phyloP scores from a whole-genome alignment of 2,113 vertebrate genomes.

The Tachycineta bicolor region DNA sequence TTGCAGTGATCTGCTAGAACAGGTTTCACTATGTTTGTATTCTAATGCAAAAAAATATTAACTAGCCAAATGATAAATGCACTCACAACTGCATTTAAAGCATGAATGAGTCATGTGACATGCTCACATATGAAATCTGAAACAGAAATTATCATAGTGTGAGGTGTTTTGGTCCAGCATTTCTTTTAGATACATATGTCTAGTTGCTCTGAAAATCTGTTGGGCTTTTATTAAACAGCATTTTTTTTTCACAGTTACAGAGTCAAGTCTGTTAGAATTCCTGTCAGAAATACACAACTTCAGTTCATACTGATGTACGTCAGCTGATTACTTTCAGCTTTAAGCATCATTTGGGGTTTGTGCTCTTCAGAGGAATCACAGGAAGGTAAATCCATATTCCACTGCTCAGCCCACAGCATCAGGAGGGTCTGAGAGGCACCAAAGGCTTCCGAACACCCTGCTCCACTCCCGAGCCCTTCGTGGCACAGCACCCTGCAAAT shows the following conservation, averaged over 20 bases:
- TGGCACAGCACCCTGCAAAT: background rate
- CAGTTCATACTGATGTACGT: background rate
- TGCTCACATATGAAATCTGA: background rate
- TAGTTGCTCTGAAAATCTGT: background rate
- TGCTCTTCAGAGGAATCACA: background rate
- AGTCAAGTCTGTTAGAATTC: background rate
- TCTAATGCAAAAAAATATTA: background rate
- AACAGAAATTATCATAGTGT: background rate
- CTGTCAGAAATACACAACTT: background rate
- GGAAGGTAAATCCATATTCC: background rate
- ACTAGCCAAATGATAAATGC: background rate
- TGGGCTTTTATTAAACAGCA: background rate
- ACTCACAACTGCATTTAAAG: background rate
- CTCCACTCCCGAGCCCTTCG: background rate
- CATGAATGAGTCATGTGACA: background rate
- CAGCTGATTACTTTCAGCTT: background rate
- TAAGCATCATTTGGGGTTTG: background rate
- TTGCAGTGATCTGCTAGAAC: background rate
- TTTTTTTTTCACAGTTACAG: background rate
- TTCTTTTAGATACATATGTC: background rate
- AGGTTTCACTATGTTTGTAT: background rate
- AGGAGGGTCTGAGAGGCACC: background rate
- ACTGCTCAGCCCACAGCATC: background rate
- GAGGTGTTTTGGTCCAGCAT: background rate
- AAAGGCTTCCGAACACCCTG: background rate